Base-by-base conservation (phyloP, 2,797 vertebrate genomes). In the Nannoperca obscura region DNA sequence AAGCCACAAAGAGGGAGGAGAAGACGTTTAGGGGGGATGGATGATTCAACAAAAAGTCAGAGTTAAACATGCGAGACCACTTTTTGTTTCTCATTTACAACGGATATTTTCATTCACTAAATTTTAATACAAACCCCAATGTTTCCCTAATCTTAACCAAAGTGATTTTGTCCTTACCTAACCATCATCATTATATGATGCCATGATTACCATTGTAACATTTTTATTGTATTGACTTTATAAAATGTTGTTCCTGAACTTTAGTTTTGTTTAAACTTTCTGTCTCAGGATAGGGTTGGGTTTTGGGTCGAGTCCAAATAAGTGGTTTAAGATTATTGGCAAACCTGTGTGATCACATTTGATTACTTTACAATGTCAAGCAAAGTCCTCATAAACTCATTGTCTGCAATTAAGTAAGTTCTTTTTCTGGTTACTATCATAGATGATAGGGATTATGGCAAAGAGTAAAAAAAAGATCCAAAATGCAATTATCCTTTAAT, bases 401-500 rank as follows among this genome's bases (percentile, higher is more conserved):
- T 52, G 24, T 68, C 32, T 40, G 7, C 10, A 66, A 10, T 53
- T 22, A 69, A 55, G 11, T 4, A 15, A n/a, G 3, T 58, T 32
- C 30, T 57, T 34, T 75, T 34, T 55, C 17, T 22, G 2, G 34
- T 38, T 73, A 9, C 1, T 38, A 20, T 74, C 32, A 36, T 3
- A 40, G n/a, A 50, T 24, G 20, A 59, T 36, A n/a, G 2, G 7
- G 60, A 68, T 15, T n/a, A 52, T 32, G 17, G n/a, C 4, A 70
- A 61, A 53, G 52, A 14, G 38, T 42, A 9, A 46, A 69, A 72
- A 20, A 36, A 54, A 61, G 46, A 77, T 24, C 47, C 32, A 80
- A 71, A 74, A 59, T 0, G 17, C 53, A 74, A 71, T 81, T 67
- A 58, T 49, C 15, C 55, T 76, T 76, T 49, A 54, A 73, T 71